These are phyloP conservation scores for Drosophila grimshawi DNA, from an alignment of 1,140 invertebrate genomes.

Conservation along the genomic window DNA sequence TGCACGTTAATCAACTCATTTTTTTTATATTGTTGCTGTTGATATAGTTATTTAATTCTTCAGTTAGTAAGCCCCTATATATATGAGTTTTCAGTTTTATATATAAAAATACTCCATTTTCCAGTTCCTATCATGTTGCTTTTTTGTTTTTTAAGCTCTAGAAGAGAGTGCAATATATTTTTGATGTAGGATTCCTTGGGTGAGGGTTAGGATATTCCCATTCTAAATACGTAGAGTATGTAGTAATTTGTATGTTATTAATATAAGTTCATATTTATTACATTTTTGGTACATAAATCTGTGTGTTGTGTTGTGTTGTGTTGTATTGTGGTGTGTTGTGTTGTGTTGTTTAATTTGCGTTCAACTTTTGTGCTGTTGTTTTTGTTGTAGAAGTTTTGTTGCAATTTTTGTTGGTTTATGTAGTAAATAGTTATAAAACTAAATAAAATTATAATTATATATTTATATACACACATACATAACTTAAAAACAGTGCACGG, in stretches of 20 bases:
- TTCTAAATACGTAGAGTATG: conserved; percentile 25
- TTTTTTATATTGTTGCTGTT: not conserved
- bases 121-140: conserved; percentile 11
- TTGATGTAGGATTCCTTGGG: conserved; percentile 18
- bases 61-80: conserved; percentile 2
- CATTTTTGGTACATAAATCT: conserved; percentile 84
- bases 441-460: conserved; percentile 73
- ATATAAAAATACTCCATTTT: conserved; percentile 69
- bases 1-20: conserved; percentile 4
- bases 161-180: not conserved
- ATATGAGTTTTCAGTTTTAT: conserved; percentile 22
- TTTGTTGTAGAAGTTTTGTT: conserved; percentile 53
- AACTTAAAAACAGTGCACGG: conserved; percentile 60
- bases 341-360: conserved; percentile 43
- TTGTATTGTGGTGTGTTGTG: not conserved
- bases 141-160: not conserved
- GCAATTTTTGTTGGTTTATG: conserved; percentile 39
- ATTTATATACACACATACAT: conserved; percentile 58
- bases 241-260: conserved; percentile 39
- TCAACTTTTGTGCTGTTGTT: conserved; percentile 59
- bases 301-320: conserved; percentile 57
- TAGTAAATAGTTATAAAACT: conserved; percentile 61
- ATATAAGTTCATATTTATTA: conserved; percentile 83
- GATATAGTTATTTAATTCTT: not conserved
- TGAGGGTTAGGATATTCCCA: conserved; percentile 21